Conservation (phyloP, 2,113 vertebrate species). For the Callorhinus ursinus region DNA sequence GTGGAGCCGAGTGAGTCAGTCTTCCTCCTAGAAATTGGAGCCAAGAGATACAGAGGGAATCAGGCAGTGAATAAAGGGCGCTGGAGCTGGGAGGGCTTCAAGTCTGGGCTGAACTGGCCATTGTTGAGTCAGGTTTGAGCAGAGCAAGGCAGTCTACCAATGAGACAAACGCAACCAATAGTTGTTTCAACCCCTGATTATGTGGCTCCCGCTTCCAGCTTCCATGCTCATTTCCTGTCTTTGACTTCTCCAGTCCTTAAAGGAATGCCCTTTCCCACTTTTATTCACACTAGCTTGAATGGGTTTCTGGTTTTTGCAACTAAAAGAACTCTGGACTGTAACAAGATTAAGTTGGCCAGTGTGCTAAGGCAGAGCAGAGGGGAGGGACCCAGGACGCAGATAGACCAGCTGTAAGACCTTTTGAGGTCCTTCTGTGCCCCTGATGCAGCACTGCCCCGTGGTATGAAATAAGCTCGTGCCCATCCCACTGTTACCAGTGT, state of each 20-base stretch:
- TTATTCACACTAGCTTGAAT: not conserved
- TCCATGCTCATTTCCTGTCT: not conserved
- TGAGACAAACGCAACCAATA: rapidly evolving
- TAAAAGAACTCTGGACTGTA: not conserved
- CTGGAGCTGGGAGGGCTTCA: not conserved
- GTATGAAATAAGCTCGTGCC: not conserved
- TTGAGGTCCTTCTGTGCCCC: rapidly evolving
- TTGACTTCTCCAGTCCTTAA: not conserved
- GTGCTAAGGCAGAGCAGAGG: rapidly evolving
- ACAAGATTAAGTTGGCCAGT: not conserved
- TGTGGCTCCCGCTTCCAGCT: not conserved
- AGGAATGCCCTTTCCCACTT: not conserved
- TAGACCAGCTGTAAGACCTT: not conserved
- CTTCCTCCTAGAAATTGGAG: not conserved
- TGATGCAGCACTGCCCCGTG: rapidly evolving
- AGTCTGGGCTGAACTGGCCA: rapidly evolving
- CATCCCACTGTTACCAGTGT: rapidly evolving
- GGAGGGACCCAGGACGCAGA: not conserved
- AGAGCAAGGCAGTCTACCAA: not conserved
- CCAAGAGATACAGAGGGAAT: not conserved
- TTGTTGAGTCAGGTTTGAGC: rapidly evolving
- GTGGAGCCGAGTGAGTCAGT: not conserved
- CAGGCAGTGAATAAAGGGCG: rapidly evolving
- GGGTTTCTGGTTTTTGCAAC: not conserved
- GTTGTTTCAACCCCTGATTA: not conserved